Conservation (phyloP, 2,113 vertebrate species). For the Sarotherodon lohbergeri region DNA sequence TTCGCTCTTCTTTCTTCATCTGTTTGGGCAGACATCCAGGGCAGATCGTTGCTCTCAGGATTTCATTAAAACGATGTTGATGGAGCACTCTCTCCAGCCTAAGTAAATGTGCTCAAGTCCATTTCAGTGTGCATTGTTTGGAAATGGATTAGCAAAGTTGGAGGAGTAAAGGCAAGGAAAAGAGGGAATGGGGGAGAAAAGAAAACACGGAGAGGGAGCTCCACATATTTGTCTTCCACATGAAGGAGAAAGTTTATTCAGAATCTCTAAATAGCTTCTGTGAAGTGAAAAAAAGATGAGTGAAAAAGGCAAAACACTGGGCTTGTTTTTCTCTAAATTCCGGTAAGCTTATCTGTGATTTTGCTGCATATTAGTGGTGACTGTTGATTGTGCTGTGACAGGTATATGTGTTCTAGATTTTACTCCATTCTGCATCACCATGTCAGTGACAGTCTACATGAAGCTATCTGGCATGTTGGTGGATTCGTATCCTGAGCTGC, state of each 20-base stretch:
- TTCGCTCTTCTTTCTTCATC: conserved; percentile 14
- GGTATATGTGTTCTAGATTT: not conserved
- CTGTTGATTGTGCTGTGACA: not conserved
- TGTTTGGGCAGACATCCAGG: conserved; percentile 60
- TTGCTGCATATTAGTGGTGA: not conserved
- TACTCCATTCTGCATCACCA: not conserved
- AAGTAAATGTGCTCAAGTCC: conserved; percentile 65
- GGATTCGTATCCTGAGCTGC: not conserved
- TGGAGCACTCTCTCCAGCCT: conserved; percentile 58
- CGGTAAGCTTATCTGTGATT: not conserved
- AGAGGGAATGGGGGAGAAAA: not conserved
- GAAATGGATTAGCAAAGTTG: conserved; percentile 55
- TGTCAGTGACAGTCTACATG: conserved; percentile 6
- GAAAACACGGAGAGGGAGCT: not conserved
- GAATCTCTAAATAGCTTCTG: conserved; percentile 6
- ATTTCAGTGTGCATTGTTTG: conserved; percentile 65
- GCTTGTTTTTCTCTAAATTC: not conserved
- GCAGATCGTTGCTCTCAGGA: conserved; percentile 58
- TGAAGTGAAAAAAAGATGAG: not conserved
- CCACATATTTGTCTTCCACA: conserved; percentile 44
- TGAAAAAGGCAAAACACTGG: not conserved
- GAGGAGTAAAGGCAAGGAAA: conserved; percentile 14
- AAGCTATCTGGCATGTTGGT: conserved; percentile 1
- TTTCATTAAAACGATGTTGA: conserved; percentile 72
- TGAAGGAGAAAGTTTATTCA: conserved; percentile 21